phyloP scores from a whole-genome alignment of 2,888 invertebrate genomes.

The Andrena praecox region DNA sequence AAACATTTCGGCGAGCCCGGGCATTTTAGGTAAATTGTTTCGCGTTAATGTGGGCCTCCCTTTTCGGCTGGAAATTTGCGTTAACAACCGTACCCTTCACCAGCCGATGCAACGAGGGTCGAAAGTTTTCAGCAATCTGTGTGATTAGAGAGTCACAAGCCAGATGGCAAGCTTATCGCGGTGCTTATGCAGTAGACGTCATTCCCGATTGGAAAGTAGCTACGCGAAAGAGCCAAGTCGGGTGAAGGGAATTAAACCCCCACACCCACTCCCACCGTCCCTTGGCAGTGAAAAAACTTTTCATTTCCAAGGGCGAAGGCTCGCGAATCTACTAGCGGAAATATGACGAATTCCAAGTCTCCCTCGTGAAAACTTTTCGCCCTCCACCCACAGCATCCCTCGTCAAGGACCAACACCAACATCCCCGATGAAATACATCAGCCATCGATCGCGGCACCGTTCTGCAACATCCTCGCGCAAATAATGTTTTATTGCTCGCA shows the following conservation, averaged over 20 bases:
- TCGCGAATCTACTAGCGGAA: neutral
- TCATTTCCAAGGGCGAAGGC: neutral
- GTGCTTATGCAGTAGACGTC: no score
- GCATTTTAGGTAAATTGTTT: constrained; percentile 78
- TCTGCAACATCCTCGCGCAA: constrained; percentile 33
- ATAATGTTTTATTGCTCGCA: constrained; percentile 60
- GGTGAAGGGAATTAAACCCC: neutral
- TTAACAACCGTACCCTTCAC: constrained; percentile 21
- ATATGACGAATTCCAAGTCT: constrained; percentile 17
- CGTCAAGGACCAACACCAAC: constrained; percentile 12
- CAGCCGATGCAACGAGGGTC: neutral
- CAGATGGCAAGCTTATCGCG: no score
- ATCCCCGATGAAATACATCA: constrained; percentile 18
- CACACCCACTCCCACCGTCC: neutral
- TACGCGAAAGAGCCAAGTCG: neutral
- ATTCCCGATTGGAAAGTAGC: no score
- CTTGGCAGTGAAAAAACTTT: neutral
- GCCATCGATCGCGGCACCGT: constrained; percentile 43
- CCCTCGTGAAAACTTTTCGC: constrained; percentile 2
- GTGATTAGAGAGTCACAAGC: neutral
- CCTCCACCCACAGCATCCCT: neutral
- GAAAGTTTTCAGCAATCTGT: neutral
- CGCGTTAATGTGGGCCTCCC: constrained; percentile 54
- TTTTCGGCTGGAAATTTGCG: constrained; percentile 9
- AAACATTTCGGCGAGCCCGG: constrained; percentile 68